These are phyloP conservation scores for Murina feae DNA, from an alignment of 2,113 vertebrate genomes.

Conservation along the genomic window DNA sequence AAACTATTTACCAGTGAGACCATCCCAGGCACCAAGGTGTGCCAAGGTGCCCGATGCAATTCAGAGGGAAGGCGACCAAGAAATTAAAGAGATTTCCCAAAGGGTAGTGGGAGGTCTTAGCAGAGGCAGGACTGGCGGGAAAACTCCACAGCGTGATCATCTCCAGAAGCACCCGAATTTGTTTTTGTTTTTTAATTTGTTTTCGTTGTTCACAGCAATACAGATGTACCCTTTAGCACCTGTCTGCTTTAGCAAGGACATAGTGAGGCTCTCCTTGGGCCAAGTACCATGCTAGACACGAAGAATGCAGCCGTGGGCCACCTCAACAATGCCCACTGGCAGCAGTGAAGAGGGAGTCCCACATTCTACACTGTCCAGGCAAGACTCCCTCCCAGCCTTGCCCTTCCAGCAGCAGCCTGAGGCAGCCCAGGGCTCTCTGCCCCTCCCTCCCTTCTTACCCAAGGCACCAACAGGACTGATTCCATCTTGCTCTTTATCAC, in stretches of 20 bases:
- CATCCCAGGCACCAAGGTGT: neutral
- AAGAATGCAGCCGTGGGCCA: neutral
- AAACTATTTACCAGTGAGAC: neutral
- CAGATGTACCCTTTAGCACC: neutral
- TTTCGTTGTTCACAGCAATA: too few species aligned
- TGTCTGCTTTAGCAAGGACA: neutral
- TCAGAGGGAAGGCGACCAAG: neutral
- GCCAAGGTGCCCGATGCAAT: too few species aligned
- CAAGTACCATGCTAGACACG: fast-evolving
- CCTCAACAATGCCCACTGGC: neutral
- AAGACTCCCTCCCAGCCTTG: neutral
- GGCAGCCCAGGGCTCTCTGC: neutral
- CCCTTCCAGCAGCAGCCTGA: neutral
- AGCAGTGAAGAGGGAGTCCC: neutral
- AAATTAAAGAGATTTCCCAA: neutral
- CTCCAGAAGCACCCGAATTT: neutral
- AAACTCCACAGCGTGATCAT: neutral
- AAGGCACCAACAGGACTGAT: neutral
- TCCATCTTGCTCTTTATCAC: neutral
- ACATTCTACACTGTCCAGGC: neutral
- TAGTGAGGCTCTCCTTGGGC: neutral
- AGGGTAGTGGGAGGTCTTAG: neutral
- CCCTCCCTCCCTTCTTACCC: neutral
- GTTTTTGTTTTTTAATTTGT: too few species aligned
- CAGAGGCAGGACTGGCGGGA: neutral